Percentiles rank a stretch among this genome's conserved stretches.
Evolutionary conservation across 2,888 invertebrate species (phyloP).

Genomic region (Microctonus aethiopoides): DNA sequence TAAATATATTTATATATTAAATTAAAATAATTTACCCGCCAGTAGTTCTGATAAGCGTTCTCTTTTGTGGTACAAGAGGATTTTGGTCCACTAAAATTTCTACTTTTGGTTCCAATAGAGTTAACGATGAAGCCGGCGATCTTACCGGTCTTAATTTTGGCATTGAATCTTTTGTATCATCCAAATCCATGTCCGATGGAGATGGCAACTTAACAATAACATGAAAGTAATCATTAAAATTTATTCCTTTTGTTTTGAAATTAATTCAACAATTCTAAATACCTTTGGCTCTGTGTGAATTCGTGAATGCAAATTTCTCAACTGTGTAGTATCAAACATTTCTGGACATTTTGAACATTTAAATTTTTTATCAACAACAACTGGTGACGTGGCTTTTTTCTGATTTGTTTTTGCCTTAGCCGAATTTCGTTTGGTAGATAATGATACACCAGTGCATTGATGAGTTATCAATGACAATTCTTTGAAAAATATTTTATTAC

Average conservation of each 20-base stretch:
- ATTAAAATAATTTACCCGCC: slow-evolving; percentile 48
- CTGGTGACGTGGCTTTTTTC: slow-evolving; percentile 37
- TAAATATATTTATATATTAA: background rate
- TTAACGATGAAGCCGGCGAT: slow-evolving; percentile 45
- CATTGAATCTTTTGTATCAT: slow-evolving; percentile 45
- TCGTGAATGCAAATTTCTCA: slow-evolving; percentile 55
- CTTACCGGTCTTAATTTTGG: slow-evolving; percentile 51
- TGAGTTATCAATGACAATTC: slow-evolving; percentile 56
- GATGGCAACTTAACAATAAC: slow-evolving; percentile 34
- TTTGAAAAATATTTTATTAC: slow-evolving; percentile 62
- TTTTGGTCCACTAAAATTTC: slow-evolving; percentile 51
- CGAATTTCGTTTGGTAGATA: slow-evolving; percentile 43
- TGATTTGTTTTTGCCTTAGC: slow-evolving; percentile 38
- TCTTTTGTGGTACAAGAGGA: slow-evolving; percentile 52
- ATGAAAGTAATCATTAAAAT: background rate
- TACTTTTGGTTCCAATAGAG: slow-evolving; percentile 49
- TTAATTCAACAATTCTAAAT: background rate
- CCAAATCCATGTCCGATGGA: slow-evolving; percentile 34
- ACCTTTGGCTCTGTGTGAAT: slow-evolving; percentile 46
- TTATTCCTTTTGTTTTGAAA: background rate
- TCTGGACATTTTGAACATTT: slow-evolving; percentile 53
- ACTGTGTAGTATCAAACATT: slow-evolving; percentile 51
- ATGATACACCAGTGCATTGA: slow-evolving; percentile 48
- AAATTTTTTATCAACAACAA: slow-evolving; percentile 48
- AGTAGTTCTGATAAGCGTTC: slow-evolving; percentile 55